Base-by-base conservation (phyloP, 2,888 invertebrate species). In the Amblyjoppa fuscipennis region DNA sequence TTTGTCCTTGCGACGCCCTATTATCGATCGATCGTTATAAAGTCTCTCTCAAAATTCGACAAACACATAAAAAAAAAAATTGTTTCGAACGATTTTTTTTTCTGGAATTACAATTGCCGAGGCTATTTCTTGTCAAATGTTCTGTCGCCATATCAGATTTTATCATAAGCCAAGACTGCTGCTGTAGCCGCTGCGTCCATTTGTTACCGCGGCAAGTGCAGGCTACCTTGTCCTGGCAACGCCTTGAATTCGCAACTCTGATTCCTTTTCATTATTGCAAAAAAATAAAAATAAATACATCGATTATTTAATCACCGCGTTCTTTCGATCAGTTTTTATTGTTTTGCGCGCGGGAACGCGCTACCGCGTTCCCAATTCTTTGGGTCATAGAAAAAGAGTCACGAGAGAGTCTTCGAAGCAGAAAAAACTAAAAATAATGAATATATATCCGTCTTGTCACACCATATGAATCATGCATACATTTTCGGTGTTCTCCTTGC, bases 401-500 rank as follows among this genome's bases (percentile, higher is more conserved):
- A 4, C 59, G 28, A 28, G 59, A 59, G 59, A 59, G 59, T 28
- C 28, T 59, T 59, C 9, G 59, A 66, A 77, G 28, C 66, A 56
- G 38, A 38, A 74, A 31, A 74, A 49, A 76, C 20, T 20, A 70
- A 76, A 34, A 73, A 34, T 20, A 71, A 41, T 20, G 20, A 20
- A 20, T 20, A 20, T 68, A 64, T 61, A 59, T 41, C 66, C 79
- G 61, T 77, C 51, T 61, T 77, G 71, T 81, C 61, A 81, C 80
- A 83, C 75, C 68, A 83, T 86, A 70, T 70, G 77, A 87, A 79
- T 77, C 76, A 88, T 90, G 92, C 90, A 85, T 92, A 93, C 93
- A 93, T 93, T 93, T 93, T 90, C 91, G 93, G 93, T 93, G 93
- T 92, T 93, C 91, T 91, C 90, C 90, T 91, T 91, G 93, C 92